Conservation (phyloP, 30 jellyfish, hydroid and myxozoan species). For the Phacellophora camtschatica region DNA sequence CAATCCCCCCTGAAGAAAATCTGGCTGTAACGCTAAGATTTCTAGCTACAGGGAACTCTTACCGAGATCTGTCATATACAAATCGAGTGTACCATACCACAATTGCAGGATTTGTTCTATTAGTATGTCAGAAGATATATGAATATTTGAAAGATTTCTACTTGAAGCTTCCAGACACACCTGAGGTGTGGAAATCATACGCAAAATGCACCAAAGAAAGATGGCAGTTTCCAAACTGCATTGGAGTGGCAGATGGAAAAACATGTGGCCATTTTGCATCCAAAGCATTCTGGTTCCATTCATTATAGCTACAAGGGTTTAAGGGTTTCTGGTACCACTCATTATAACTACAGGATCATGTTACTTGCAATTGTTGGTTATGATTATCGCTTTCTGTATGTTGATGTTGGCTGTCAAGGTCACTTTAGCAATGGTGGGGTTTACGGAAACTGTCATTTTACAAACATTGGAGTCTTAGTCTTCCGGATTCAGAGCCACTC, state of each 20-base stretch:
- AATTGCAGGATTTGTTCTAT: background rate
- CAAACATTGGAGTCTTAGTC: background rate
- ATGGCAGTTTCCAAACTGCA: background rate
- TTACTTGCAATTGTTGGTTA: slow-evolving; percentile 18
- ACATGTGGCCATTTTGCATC: background rate
- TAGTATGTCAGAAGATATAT: background rate
- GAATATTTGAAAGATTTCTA: background rate
- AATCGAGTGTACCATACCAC: background rate
- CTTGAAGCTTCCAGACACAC: background rate
- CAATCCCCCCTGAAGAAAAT: background rate
- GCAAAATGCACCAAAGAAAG: background rate
- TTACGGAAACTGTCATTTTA: background rate
- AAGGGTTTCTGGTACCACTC: background rate
- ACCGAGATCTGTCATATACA: background rate
- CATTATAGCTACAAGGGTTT: background rate
- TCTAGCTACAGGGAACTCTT: background rate
- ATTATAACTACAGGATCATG: background rate
- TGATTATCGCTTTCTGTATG: background rate
- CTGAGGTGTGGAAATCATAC: background rate
- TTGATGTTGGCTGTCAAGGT: slow-evolving; percentile 50
- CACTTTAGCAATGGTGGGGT: slow-evolving; percentile 27
- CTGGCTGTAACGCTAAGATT: background rate
- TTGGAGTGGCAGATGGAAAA: background rate
- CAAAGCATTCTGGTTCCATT: background rate
- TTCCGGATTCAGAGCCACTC: slow-evolving; percentile 9